phyloP scores from a whole-genome alignment of 1,140 invertebrate genomes.

The Yoshiicerus persimilis region DNA sequence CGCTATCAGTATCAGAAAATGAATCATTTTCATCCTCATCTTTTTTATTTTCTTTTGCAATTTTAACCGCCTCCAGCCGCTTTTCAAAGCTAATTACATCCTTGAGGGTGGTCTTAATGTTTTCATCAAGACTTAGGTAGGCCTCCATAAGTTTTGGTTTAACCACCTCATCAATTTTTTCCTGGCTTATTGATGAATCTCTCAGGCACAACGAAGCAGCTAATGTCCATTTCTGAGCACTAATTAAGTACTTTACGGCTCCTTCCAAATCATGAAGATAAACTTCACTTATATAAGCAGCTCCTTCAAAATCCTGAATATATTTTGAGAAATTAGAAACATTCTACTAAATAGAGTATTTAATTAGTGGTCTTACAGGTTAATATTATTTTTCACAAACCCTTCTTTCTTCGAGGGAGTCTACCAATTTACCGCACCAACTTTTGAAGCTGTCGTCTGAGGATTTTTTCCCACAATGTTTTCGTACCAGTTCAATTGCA shows the following conservation, averaged over 20 bases:
- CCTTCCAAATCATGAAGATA: conserved; percentile 30
- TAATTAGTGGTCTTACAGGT: neutral
- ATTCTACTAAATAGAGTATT: neutral
- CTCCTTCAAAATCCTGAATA: conserved; percentile 37
- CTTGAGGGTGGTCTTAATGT: neutral
- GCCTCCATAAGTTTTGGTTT: neutral
- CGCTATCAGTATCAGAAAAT: conserved; percentile 47
- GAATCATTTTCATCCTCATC: conserved; percentile 31
- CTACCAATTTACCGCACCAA: neutral
- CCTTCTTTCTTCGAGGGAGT: conserved; percentile 8
- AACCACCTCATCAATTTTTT: neutral
- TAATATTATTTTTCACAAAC: neutral
- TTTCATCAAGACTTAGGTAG: neutral
- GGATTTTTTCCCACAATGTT: neutral
- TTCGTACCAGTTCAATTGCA: conserved; percentile 19
- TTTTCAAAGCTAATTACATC: conserved; percentile 24
- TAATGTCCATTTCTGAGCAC: conserved; percentile 34
- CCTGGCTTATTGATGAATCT: neutral
- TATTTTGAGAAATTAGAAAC: neutral
- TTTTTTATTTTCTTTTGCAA: conserved; percentile 24
- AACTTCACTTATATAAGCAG: conserved; percentile 33
- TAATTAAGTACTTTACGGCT: conserved; percentile 32
- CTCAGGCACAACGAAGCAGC: conserved; percentile 7
- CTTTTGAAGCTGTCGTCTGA: neutral
- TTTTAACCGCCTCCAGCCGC: conserved; percentile 29